Evolutionary conservation across 2,888 invertebrate species (phyloP).

Genomic region (Lepidochitona cinerea): DNA sequence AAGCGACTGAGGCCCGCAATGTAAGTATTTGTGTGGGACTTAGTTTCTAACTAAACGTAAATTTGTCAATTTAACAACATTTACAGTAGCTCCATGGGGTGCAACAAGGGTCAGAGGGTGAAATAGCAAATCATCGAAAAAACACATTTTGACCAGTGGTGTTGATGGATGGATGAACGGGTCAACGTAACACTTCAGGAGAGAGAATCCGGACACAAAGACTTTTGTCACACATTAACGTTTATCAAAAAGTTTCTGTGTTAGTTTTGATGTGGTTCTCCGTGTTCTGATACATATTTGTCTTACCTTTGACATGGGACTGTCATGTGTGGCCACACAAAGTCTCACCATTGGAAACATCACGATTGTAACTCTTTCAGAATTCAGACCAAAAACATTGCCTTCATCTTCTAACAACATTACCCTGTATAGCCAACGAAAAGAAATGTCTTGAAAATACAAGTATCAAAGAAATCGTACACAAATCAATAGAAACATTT

Average conservation of each 20-base stretch:
- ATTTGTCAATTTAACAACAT: slow-evolving; percentile 5
- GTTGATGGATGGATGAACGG: background rate
- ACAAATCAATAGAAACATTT: too few relatives aligned
- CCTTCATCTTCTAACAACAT: too few relatives aligned
- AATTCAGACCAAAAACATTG: too few relatives aligned
- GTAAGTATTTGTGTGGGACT: slow-evolving; percentile 2
- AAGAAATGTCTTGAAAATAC: too few relatives aligned
- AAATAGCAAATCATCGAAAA: background rate
- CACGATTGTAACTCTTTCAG: too few relatives aligned
- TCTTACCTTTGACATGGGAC: background rate
- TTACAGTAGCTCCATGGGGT: background rate
- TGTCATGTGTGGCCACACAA: too few relatives aligned
- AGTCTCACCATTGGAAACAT: too few relatives aligned
- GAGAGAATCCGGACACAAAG: too few relatives aligned
- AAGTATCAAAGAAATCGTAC: too few relatives aligned
- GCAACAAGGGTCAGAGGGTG: background rate
- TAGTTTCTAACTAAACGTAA: slow-evolving; percentile 3
- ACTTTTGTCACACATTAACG: too few relatives aligned
- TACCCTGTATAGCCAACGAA: too few relatives aligned
- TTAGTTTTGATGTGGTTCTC: background rate
- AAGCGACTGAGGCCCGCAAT: background rate
- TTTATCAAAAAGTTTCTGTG: too few relatives aligned
- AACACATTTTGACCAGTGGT: background rate
- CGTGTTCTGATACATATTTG: background rate
- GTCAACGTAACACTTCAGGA: background rate